Evolutionary conservation across 2,113 vertebrate genomes (phyloP), one percentile per base, ranked within the genome.

Genomic region (Platycercus adscitus): DNA sequence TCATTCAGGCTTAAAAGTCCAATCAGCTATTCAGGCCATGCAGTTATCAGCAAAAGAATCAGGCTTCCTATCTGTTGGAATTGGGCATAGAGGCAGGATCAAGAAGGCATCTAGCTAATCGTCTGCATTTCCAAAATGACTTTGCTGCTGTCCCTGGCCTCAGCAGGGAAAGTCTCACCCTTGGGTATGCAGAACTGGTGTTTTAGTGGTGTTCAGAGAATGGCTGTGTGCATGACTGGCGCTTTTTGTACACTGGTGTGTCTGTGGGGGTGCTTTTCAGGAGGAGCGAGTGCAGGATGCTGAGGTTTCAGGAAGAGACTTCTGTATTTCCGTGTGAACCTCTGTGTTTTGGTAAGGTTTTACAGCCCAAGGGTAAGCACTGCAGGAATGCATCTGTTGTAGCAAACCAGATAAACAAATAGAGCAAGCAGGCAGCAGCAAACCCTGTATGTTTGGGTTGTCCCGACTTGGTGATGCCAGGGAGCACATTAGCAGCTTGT

Each of bases 161-260:
- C 46, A 4, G 55, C 35, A n/a, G 33, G 75, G 66, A 9, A 13
- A 33, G 9, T 23, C 50, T 82, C 52, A 61, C 12, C 37, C 23
- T 50, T 55, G 58, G 53, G 68, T 7, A 63, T 37, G 43, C 55
- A 89, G 37, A 73, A 14, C 8, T 2, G 0, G 11, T n/a, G 65
- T 78, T 86, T 66, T n/a, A 50, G 46, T 50, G n/a, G 25, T 44
- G 60, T 49, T 88, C 60, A 78, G 68, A 71, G 41, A 55, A 47
- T 18, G 43, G 6, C 12, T 10, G 4, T 2, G 0, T 53, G 63
- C 56, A 4, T 10, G 17, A 33, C 35, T 1, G 5, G n/a, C 0
- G 0, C 7, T 33, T n/a, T 80, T 50, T 55, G 17, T 72, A 4
- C 10, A 5, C 37, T 3, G 2, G 10, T 49, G 15, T 23, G 19